Conservation (phyloP, 2,888 invertebrate species). For the Leucozona laternaria region DNA sequence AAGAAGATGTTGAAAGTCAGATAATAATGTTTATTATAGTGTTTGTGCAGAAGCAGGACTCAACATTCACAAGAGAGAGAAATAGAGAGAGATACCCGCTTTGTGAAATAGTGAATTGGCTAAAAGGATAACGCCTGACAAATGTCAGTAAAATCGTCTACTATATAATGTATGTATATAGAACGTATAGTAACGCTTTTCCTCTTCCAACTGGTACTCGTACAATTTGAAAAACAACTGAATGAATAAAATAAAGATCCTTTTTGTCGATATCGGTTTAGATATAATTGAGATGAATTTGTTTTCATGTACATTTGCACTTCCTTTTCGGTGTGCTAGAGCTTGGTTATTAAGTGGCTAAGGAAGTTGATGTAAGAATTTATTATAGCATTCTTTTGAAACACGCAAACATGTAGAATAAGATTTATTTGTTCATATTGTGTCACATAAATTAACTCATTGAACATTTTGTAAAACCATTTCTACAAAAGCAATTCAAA, state of each 20-base stretch:
- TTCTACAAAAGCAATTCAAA: no score
- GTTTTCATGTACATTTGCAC: conserved; percentile 26
- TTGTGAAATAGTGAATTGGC: conserved; percentile 16
- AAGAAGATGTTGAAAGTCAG: conserved; percentile 55
- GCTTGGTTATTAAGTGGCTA: conserved; percentile 42
- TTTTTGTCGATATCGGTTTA: conserved; percentile 47
- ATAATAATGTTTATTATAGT: conserved; percentile 33
- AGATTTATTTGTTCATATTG: neutral
- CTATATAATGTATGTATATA: no score
- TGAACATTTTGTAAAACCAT: neutral
- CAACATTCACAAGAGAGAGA: neutral
- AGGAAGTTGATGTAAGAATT: conserved; percentile 16
- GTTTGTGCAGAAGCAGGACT: conserved; percentile 37
- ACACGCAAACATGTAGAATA: conserved; percentile 26
- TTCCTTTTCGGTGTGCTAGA: neutral
- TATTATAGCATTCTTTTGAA: conserved; percentile 5
- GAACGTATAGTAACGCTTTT: conserved; percentile 46
- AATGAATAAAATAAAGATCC: conserved; percentile 48
- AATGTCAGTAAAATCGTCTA: conserved; percentile 26
- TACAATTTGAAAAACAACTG: conserved; percentile 26
- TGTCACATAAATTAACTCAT: neutral
- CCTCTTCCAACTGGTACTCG: neutral
- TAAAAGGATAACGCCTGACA: conserved; percentile 52
- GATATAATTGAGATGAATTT: conserved; percentile 65
- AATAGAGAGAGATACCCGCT: neutral